Percentiles rank a stretch among this genome's conserved stretches.
Conservation (phyloP, 2,888 invertebrate genomes). For the Yponomeuta plumbellus region DNA sequence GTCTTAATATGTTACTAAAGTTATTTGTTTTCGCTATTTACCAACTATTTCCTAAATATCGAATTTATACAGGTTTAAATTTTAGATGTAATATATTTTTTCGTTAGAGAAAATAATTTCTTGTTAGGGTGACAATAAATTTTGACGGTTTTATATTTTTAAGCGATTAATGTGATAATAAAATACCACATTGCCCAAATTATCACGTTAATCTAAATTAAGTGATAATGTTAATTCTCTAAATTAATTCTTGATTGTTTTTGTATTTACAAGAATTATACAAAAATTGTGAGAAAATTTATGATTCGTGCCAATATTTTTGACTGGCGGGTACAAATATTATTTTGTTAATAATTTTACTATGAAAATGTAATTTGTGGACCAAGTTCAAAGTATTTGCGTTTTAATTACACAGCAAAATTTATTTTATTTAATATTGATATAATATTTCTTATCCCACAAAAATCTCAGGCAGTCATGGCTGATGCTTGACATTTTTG, state of each 20-base stretch:
- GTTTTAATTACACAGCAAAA: slow-evolving; percentile 12
- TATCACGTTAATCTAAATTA: not conserved
- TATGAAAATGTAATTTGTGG: slow-evolving; percentile 27
- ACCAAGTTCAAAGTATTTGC: slow-evolving; percentile 27
- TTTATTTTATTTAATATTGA: slow-evolving; percentile 26
- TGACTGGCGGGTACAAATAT: not conserved
- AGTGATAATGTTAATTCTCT: not conserved
- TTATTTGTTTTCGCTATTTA: no score
- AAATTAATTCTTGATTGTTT: not conserved
- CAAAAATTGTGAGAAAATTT: not conserved
- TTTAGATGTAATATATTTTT: no score
- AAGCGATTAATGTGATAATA: not conserved
- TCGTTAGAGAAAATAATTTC: no score
- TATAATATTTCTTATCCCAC: slow-evolving; percentile 22
- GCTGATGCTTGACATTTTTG: slow-evolving; percentile 73
- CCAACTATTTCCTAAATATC: no score
- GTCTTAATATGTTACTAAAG: no score
- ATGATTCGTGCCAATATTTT: not conserved
- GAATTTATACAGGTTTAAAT: no score
- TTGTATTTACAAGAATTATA: not conserved
- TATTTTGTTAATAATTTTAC: not conserved
- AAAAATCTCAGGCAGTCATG: slow-evolving; percentile 69
- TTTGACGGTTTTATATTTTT: not conserved
- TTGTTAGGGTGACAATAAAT: not conserved
- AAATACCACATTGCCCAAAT: not conserved